Evolutionary conservation across 2,113 vertebrate species (phyloP).

Genomic region (Ginglymostoma cirratum): DNA sequence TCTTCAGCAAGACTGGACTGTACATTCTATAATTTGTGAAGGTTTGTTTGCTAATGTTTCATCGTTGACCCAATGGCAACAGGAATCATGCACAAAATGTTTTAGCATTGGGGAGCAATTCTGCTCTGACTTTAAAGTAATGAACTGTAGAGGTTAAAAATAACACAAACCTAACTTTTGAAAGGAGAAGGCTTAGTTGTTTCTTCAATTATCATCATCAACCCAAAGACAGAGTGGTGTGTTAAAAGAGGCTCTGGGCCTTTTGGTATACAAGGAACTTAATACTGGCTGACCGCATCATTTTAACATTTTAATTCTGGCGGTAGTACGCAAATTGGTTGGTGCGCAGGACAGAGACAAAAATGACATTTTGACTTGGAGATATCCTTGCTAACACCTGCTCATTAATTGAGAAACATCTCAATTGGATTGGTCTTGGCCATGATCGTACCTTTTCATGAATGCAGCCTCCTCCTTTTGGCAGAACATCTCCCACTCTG

Average conservation of each 20-base stretch:
- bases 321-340: not conserved
- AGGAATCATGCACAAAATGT: not conserved
- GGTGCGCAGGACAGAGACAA: not conserved
- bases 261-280: not conserved
- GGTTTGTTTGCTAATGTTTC: not conserved
- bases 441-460: no score
- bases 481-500: no score
- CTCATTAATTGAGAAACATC: no score
- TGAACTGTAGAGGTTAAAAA: not conserved
- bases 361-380: no score
- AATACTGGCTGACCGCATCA: not conserved
- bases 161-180: not conserved
- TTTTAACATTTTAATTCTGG: not conserved
- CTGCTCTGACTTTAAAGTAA: not conserved
- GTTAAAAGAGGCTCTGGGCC: not conserved
- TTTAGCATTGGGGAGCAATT: not conserved
- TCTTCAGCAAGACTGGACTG: not conserved
- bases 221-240: fast-evolving
- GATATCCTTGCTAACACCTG: no score
- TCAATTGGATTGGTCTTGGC: no score
- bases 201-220: not conserved
- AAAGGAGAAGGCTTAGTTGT: not conserved
- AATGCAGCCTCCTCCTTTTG: no score
- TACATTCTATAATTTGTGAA: not conserved
- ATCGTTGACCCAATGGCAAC: no score